A percentile compares a stretch with the other conserved stretches of the same genome.
Conservation (phyloP, 1,140 invertebrate species). For the Andricus grossulariae region DNA sequence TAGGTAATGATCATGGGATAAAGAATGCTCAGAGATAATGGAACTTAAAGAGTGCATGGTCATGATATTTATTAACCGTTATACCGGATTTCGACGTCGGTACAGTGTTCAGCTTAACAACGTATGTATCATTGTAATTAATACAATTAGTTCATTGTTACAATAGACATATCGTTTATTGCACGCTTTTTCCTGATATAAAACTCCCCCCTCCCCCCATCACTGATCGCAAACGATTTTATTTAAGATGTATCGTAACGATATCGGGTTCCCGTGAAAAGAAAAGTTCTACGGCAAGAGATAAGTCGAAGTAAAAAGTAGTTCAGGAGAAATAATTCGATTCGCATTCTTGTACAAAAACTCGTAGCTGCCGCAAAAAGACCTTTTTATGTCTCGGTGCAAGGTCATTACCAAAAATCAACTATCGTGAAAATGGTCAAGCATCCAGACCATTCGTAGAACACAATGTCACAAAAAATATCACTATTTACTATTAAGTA, state of each 20-base stretch:
- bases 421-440: slow-evolving; percentile 14
- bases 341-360: slow-evolving; percentile 13
- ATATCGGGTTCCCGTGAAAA: neutral
- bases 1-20: neutral
- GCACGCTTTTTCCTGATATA: slow-evolving; percentile 72
- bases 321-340: neutral
- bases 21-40: neutral
- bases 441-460: neutral
- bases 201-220: slow-evolving; percentile 55
- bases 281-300: slow-evolving; percentile 7
- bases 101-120: slow-evolving; percentile 69
- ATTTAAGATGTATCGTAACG: neutral
- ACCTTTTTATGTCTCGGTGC: slow-evolving; percentile 6
- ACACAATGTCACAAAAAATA: neutral
- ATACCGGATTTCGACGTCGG: slow-evolving; percentile 63
- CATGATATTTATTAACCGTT: slow-evolving; percentile 73
- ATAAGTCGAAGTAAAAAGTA: neutral
- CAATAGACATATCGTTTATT: slow-evolving; percentile 73
- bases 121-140: slow-evolving; percentile 69
- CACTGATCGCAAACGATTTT: slow-evolving; percentile 20
- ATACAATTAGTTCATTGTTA: slow-evolving; percentile 72
- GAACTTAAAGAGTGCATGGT: slow-evolving; percentile 62
- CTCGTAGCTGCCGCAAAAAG: slow-evolving; percentile 15
- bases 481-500: neutral
- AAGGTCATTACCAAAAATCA: slow-evolving; percentile 10